Evolutionary conservation across 2,888 invertebrate species (phyloP).

Genomic region (Altica lythri): DNA sequence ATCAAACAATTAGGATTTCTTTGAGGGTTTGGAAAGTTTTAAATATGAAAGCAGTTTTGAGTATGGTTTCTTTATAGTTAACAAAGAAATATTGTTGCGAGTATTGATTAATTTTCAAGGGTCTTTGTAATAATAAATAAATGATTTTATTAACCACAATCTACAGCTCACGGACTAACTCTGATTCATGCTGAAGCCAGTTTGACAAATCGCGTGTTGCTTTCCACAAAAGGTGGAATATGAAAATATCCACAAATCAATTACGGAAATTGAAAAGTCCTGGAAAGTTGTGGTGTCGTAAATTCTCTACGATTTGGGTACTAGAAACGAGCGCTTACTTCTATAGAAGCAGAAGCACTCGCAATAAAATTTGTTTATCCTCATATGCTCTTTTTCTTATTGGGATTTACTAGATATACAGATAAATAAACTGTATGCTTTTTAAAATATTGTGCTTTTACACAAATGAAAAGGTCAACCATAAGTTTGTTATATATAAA

Average conservation of each 20-base stretch:
- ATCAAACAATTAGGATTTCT: no score
- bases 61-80: no score
- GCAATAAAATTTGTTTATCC: slow-evolving; percentile 10
- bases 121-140: no score
- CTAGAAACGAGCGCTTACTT: not conserved
- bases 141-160: no score
- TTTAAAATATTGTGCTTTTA: not conserved
- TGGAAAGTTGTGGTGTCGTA: slow-evolving; percentile 2
- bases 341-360: not conserved
- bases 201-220: not conserved
- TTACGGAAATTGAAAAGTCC: slow-evolving; percentile 20
- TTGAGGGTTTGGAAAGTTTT: no score
- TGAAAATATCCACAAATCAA: slow-evolving; percentile 10
- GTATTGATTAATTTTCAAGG: no score
- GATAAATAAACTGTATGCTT: not conserved
- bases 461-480: not conserved
- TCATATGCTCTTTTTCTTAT: slow-evolving; percentile 5
- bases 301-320: slow-evolving; percentile 5
- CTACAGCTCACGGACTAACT: not conserved
- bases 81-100: no score
- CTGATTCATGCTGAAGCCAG: not conserved
- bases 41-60: no score
- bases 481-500: no score
- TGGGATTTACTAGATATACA: not conserved
- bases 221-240: slow-evolving; percentile 2